Percentiles rank a stretch among this genome's conserved stretches.
Conservation (phyloP, 2,797 vertebrate species). For the Rhabdomys pumilio region DNA sequence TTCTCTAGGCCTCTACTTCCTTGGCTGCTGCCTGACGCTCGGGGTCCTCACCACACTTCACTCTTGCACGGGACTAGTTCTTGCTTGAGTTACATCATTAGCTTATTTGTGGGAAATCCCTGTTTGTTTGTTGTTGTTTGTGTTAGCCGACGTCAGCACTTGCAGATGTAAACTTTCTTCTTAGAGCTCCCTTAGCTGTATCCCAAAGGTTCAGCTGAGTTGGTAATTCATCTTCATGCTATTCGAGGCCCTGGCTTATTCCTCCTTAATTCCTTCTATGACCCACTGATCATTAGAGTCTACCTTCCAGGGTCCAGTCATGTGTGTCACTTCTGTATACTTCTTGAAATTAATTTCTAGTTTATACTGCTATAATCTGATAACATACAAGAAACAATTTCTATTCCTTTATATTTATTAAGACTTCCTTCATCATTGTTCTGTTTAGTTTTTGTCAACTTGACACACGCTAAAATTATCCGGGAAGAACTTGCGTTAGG, state of each 20-base stretch:
- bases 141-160: not conserved
- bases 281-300: not conserved
- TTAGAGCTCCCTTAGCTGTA: not conserved
- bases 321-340: not conserved
- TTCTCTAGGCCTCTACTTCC: not conserved
- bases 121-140: not conserved
- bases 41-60: not conserved
- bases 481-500: not conserved
- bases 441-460: not conserved
- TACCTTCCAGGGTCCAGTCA: not conserved
- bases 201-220: not conserved
- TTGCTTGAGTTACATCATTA: not conserved
- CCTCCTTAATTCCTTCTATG: not conserved
- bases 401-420: not conserved
- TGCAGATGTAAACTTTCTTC: not conserved
- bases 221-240: not conserved
- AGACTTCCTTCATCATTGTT: not conserved
- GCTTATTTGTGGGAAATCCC: not conserved
- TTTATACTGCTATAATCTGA: not conserved
- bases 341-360: not conserved
- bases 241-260: not conserved
- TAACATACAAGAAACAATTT: not conserved
- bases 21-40: not conserved
- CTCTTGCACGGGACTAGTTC: not conserved
- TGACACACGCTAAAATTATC: not conserved